Evolutionary conservation across 2,113 vertebrate genomes (phyloP).

Genomic region (Barbus barbus): DNA sequence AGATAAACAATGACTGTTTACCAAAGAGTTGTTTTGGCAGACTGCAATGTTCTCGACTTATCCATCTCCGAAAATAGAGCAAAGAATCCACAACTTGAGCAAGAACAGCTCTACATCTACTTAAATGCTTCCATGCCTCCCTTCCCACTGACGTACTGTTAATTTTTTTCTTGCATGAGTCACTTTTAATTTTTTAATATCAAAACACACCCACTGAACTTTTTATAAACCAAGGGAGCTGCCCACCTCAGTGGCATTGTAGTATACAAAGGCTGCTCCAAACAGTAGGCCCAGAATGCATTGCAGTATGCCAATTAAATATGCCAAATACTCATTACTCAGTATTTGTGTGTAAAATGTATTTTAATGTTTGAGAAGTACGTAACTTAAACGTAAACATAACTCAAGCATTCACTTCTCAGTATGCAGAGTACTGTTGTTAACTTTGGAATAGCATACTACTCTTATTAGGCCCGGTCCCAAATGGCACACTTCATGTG

Average conservation of each 20-base stretch:
- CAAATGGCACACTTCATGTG: too few relatives aligned
- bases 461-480: too few relatives aligned
- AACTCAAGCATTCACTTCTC: not conserved
- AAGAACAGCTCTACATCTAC: not conserved
- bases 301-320: too few relatives aligned
- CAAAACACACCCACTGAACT: not conserved
- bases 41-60: not conserved
- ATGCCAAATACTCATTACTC: too few relatives aligned
- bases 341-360: not conserved
- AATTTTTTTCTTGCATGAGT: not conserved
- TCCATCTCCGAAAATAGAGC: constrained; percentile 13
- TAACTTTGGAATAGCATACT: too few relatives aligned
- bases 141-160: not conserved
- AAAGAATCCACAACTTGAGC: not conserved
- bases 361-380: not conserved
- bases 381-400: not conserved
- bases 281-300: not conserved
- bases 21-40: not conserved
- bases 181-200: not conserved
- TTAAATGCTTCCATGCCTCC: not conserved
- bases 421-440: too few relatives aligned
- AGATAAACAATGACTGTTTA: not conserved
- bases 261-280: not conserved
- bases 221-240: not conserved
- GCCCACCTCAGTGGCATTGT: not conserved